These are phyloP conservation scores for Oreotragus oreotragus DNA, from an alignment of 2,113 vertebrate species.

Conservation along the genomic window DNA sequence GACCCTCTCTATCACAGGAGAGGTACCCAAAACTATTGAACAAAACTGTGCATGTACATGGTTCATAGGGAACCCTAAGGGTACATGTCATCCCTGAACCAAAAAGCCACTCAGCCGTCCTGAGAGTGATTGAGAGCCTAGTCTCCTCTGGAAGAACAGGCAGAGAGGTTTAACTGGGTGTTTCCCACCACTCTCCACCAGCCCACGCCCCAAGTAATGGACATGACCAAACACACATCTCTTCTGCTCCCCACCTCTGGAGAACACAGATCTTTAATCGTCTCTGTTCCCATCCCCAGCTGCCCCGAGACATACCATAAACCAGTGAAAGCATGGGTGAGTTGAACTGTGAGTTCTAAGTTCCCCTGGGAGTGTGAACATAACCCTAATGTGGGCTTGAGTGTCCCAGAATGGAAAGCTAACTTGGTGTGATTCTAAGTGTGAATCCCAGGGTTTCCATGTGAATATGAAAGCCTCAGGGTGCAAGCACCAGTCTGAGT, in stretches of 20 bases:
- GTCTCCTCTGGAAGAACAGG: not conserved
- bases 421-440: not conserved
- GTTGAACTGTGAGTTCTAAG: not conserved
- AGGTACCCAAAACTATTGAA: not conserved
- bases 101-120: not conserved
- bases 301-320: not conserved
- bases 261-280: not conserved
- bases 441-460: not conserved
- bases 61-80: not conserved
- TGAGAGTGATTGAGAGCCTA: not conserved
- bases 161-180: not conserved
- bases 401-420: not conserved
- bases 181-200: not conserved
- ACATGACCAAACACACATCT: not conserved
- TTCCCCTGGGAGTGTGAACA: not conserved
- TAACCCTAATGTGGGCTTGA: not conserved
- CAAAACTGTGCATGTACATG: not conserved
- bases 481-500: not conserved
- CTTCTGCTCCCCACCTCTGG: not conserved
- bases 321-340: not conserved
- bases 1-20: not conserved
- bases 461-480: not conserved
- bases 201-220: not conserved
- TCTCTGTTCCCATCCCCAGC: not conserved
- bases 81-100: not conserved